Conservation (phyloP, 2,113 vertebrate genomes). For the Crypturellus undulatus region DNA sequence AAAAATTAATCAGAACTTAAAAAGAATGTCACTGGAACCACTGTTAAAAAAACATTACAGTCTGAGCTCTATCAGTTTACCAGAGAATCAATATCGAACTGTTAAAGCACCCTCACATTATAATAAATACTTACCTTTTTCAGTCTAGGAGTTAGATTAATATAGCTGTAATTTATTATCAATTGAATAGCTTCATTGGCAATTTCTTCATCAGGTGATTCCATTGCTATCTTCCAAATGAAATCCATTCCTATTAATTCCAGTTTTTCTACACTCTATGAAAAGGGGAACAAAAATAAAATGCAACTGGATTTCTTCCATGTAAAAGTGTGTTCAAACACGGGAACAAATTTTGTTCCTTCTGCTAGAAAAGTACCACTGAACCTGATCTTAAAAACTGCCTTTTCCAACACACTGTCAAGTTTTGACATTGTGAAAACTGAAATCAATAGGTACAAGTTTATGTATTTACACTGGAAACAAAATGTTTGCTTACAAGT, state of each 20-base stretch:
- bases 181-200: conserved; percentile 98
- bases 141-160: conserved; percentile 96
- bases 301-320: background rate
- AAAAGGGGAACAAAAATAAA: conserved; percentile 23
- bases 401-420: background rate
- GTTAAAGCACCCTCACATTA: background rate
- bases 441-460: background rate
- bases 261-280: conserved; percentile 95
- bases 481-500: background rate
- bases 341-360: background rate
- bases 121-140: conserved; percentile 86
- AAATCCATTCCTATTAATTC: conserved; percentile 99
- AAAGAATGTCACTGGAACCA: background rate
- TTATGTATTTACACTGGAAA: background rate
- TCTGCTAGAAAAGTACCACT: background rate
- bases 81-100: background rate
- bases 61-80: background rate
- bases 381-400: background rate
- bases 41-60: background rate
- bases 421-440: background rate
- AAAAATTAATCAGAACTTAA: background rate
- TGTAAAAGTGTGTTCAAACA: background rate
- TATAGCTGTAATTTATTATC: conserved; percentile 98
- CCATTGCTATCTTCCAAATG: conserved; percentile 99
- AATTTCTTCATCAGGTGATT: conserved; percentile 98